A percentile compares a stretch with the other conserved stretches of the same genome.
phyloP scores from a whole-genome alignment of 2,888 invertebrate species.

The Sinotaia quadrata region DNA sequence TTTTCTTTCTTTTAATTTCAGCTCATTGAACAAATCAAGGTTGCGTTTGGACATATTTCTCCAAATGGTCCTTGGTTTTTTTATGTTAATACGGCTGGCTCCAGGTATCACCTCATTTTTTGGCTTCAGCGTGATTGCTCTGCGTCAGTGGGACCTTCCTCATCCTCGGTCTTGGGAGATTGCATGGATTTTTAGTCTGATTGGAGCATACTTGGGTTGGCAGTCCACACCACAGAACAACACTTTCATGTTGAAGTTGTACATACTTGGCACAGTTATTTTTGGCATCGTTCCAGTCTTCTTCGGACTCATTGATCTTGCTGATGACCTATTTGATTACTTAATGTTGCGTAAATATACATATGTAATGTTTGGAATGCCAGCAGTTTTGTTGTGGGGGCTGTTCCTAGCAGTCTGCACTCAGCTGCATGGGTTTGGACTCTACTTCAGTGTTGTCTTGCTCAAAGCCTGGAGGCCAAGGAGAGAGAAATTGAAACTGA shows the following conservation, averaged over 20 bases:
- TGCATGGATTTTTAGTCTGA: slow-evolving; percentile 88
- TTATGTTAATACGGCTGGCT: slow-evolving; percentile 91
- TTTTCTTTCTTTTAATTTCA: slow-evolving; percentile 75
- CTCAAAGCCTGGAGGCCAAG: slow-evolving; percentile 66
- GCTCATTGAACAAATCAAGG: slow-evolving; percentile 95
- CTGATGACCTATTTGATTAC: slow-evolving; percentile 87
- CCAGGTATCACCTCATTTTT: slow-evolving; percentile 92
- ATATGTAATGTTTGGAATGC: slow-evolving; percentile 77
- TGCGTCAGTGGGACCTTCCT: slow-evolving; percentile 88
- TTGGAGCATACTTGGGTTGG: slow-evolving; percentile 87
- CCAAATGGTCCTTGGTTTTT: slow-evolving; percentile 90
- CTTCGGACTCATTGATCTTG: slow-evolving; percentile 87
- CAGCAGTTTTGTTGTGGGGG: slow-evolving; percentile 93
- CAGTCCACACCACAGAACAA: slow-evolving; percentile 90
- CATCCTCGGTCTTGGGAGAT: slow-evolving; percentile 95
- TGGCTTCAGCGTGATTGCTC: slow-evolving; percentile 89
- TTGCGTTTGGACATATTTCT: slow-evolving; percentile 95
- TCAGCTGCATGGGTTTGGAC: slow-evolving; percentile 78
- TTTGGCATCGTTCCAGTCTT: slow-evolving; percentile 86
- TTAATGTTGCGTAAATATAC: slow-evolving; percentile 79
- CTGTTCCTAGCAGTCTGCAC: slow-evolving; percentile 88
- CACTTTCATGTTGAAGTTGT: slow-evolving; percentile 73
- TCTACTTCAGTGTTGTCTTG: slow-evolving; percentile 66
- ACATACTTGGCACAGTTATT: slow-evolving; percentile 80
- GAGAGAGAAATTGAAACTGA: slow-evolving; percentile 40